These are phyloP conservation scores for Tetramorium alpestre DNA, from an alignment of 1,140 invertebrate species.

Conservation along the genomic window DNA sequence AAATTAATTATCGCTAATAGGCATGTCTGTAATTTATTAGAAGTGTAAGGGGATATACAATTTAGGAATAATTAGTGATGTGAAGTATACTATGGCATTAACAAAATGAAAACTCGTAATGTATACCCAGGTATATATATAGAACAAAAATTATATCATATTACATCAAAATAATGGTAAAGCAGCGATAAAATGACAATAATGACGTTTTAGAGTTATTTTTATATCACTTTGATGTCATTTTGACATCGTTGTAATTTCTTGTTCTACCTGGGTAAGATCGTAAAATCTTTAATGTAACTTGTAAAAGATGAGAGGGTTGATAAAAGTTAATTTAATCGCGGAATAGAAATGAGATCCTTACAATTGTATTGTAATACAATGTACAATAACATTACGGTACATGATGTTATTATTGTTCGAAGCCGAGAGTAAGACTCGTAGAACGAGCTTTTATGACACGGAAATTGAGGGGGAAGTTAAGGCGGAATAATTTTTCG, in stretches of 20 bases:
- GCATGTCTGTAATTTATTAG: neutral
- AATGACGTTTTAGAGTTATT: no score
- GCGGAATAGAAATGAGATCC: neutral
- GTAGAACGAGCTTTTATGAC: neutral
- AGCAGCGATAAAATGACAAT: no score
- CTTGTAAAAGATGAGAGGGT: neutral
- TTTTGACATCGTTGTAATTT: no score
- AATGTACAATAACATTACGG: neutral
- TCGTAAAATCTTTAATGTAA: neutral
- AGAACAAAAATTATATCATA: no score
- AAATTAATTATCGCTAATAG: conserved; percentile 27
- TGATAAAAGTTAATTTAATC: neutral
- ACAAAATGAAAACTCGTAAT: neutral
- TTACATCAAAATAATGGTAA: no score
- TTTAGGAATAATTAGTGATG: neutral
- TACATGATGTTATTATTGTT: conserved; percentile 1
- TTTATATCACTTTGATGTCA: no score
- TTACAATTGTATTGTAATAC: neutral
- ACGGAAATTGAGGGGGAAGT: neutral
- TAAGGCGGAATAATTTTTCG: conserved; percentile 26
- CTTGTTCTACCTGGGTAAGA: neutral
- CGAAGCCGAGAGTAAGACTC: neutral
- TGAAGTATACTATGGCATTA: neutral
- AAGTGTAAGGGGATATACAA: neutral
- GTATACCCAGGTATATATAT: no score